Conservation (phyloP, 2,113 vertebrate genomes). For the Pollachius pollachius region DNA sequence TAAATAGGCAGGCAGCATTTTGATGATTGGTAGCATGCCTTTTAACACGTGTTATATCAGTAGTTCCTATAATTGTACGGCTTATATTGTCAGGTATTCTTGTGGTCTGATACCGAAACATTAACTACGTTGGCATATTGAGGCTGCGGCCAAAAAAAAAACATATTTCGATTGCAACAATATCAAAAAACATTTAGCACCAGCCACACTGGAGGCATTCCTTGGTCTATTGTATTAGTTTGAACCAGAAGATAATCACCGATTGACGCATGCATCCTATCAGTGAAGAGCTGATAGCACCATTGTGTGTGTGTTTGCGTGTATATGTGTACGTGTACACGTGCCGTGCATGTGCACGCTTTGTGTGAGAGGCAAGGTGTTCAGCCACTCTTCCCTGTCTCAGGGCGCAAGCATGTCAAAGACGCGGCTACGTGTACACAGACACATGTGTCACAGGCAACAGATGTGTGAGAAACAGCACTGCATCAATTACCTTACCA, state of each 20-base stretch:
- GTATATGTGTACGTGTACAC: background rate
- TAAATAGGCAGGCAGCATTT: too few species aligned
- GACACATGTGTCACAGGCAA: conserved; percentile 32
- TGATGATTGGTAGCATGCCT: too few species aligned
- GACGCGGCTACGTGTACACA: background rate
- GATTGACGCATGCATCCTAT: background rate
- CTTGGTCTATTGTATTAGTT: background rate
- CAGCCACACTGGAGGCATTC: too few species aligned
- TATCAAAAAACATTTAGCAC: too few species aligned
- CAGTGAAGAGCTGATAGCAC: background rate
- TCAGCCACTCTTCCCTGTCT: conserved; percentile 47
- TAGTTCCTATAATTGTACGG: too few species aligned
- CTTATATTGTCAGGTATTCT: too few species aligned
- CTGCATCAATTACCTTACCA: conserved; percentile 55
- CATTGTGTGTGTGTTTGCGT: background rate
- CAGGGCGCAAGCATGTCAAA: conserved; percentile 33
- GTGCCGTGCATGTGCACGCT: conserved; percentile 6
- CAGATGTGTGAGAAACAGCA: conserved; percentile 51
- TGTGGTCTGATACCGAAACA: too few species aligned
- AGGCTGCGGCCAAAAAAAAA: too few species aligned
- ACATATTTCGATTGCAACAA: too few species aligned
- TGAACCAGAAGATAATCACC: background rate
- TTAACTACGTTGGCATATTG: too few species aligned
- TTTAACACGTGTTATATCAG: too few species aligned
- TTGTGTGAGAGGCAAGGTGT: conserved; percentile 6